Evolutionary conservation across 2,888 invertebrate genomes (phyloP), one percentile per base, ranked within the genome.

Genomic region (Patella depressa): DNA sequence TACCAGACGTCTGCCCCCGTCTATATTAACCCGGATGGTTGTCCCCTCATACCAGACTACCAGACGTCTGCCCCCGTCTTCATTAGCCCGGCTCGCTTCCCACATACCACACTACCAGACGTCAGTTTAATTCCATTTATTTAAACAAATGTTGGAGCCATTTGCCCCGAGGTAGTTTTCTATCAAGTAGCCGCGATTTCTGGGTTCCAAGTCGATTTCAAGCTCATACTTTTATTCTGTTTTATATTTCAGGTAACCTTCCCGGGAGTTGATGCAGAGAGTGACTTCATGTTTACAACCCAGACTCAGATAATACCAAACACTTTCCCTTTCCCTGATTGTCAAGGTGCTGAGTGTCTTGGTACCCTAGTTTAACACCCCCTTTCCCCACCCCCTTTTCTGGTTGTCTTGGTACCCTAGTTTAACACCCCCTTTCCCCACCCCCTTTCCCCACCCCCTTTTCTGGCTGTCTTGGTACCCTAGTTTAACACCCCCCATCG

Each of bases 251-350:
- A 77, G 79, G 65, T 65, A 69, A 54, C 59, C 9, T 77, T 79
- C 45, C n/a, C 34, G n/a, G 79, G 77, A 3, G 59, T 69, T 3
- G 75, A 77, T n/a, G 72, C 65, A 11, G 65, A 70, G 3, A 77
- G 74, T 53, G 69, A 79, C 24, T 79, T 74, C 53, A 76, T 77
- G 55, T 79, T 77, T 69, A 77, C 76, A 2, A 77, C 79, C 15
- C 74, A 79, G 69, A 77, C 74, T 55, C 59, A 73, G 77, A 76
- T 79, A 14, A 76, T 76, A n/a, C 79, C 79, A 15, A 65, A 79
- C 59, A 45, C n/a, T 15, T 76, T 76, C 53, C 76, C 79, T n/a
- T 74, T 71, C 72, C 70, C 76, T n/a, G 59, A 70, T 1, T 79
- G 79, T 17, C 53, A 71, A 15, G 79, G 79, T 14, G 71, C 57